Conservation (phyloP, 2,888 invertebrate genomes). For the Apotomis capreana region DNA sequence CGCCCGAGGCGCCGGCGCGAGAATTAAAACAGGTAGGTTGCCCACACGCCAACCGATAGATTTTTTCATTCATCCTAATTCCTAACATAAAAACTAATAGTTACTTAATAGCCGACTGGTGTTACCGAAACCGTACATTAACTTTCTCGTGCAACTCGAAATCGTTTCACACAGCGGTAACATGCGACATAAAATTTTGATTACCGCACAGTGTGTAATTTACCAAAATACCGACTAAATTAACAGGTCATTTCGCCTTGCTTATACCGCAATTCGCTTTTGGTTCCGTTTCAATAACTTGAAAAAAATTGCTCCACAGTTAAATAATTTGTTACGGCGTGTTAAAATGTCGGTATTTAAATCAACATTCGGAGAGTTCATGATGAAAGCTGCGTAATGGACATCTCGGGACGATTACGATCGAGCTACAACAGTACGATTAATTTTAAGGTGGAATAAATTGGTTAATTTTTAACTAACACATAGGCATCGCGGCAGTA, state of each 20-base stretch:
- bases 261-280: constrained; percentile 31
- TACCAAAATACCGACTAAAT: constrained; percentile 38
- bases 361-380: constrained; percentile 31
- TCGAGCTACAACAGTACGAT: constrained; percentile 39
- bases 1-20: constrained; percentile 73
- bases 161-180: constrained; percentile 55
- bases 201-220: constrained; percentile 41
- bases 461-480: constrained; percentile 52
- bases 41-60: constrained; percentile 64
- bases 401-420: constrained; percentile 33
- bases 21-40: constrained; percentile 74
- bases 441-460: constrained; percentile 46
- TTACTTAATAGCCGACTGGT: constrained; percentile 56
- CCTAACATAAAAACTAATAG: constrained; percentile 58
- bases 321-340: constrained; percentile 35
- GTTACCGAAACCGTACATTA: constrained; percentile 59
- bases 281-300: constrained; percentile 30
- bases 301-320: constrained; percentile 27
- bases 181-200: constrained; percentile 50
- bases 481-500: constrained; percentile 55
- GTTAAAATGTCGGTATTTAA: constrained; percentile 36
- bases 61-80: constrained; percentile 56
- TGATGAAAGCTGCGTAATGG: constrained; percentile 36
- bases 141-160: constrained; percentile 50
- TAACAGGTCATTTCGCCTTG: constrained; percentile 39